Evolutionary conservation across 2,888 invertebrate genomes (phyloP), one percentile per base, ranked within the genome.

Genomic region (Eupeodes luniger): DNA sequence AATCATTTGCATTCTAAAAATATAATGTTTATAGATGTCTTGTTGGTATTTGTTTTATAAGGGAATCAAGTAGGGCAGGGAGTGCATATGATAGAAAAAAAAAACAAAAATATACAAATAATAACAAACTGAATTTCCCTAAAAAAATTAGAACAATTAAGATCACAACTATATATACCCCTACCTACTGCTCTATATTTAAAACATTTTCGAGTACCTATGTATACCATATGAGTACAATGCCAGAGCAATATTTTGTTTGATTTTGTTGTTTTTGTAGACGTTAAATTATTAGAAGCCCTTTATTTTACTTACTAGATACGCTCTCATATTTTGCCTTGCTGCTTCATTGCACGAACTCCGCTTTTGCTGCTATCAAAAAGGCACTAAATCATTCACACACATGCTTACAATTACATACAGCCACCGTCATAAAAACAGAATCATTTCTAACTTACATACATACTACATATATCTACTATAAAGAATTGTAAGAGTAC

Each of bases 1-100:
- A 69, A 53, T 55, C 85, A 88, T 88, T 85, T 88, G 88, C 88
- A 88, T 88, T 88, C 88, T 88, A 85, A 81, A 88, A 84, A 85
- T 85, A 88, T 49, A 36, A 57, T 55, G 64, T 64, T 57, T n/a
- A 27, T 27, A 59, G 44, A 34, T 55, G 16, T 47, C 12, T 34
- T 47, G 75, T 81, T 19, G 51, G 36, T 67, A 27, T 81, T 53
- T 75, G 66, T 67, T 74, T 57, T 69, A 16, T 66, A 59, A 72
- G 59, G 72, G 72, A 72, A 72, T 59, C 72, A 72, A 72, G 14
- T 72, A 81, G 84, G 81, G 81, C 88, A 77, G 69, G 67, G 80
- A 72, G 36, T 59, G 4, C 70, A n/a, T 11, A 72, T 5, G 61
- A 44, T 27, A 74, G 55, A 34, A 66, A 51, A 84, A 51, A 84